Base-by-base conservation (phyloP, 2,797 vertebrate species). In the Mus caroli region DNA sequence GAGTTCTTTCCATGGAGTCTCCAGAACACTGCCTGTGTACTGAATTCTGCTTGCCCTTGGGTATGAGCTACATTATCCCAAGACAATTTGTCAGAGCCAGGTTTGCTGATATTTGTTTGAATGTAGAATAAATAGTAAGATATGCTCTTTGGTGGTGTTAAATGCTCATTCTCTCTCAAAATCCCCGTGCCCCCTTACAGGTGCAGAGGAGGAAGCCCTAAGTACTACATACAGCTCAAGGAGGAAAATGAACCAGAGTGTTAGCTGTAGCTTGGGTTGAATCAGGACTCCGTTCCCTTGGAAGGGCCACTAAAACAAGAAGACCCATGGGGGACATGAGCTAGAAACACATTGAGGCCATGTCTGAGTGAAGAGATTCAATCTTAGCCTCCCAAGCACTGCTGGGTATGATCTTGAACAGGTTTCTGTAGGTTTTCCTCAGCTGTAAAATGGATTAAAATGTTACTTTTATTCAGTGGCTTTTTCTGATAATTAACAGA, bases 401-500 rank as follows among this genome's bases (percentile, higher is more conserved):
- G 28, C 40, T 67, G 31, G 31, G 17, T 7, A 10, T 69, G 31
- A 84, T 37, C n/a, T 31, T 24, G 26, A 78, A n/a, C 54, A 60
- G 60, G 14, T 91, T 73, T 67, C 3, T 84, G 67, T 50, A 31
- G 34, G 83, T 75, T 77, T 92, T 79, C 43, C 46, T 91, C 46
- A 84, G 46, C 24, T 92, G 14, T 52, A 19, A 92, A 86, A 95
- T 87, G 11, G 28, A 50, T 50, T 28, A 69, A 77, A 58, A 43
- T 54, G 43, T 10, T 50, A 52, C 26, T 17, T 34, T 90, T 34
- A 88, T 88, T 15, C 22, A 64, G 73, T 50, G 15, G 5, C 15
- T 92, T 93, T n/a, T 85, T 87, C 46, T 58, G 15, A 31, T 77
- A 71, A 92, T 79, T 43, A 88, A 89, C 20, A 9, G 46, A 94